Evolutionary conservation across 2,797 vertebrate species (phyloP).

Genomic region (Epinephelus malabaricus): DNA sequence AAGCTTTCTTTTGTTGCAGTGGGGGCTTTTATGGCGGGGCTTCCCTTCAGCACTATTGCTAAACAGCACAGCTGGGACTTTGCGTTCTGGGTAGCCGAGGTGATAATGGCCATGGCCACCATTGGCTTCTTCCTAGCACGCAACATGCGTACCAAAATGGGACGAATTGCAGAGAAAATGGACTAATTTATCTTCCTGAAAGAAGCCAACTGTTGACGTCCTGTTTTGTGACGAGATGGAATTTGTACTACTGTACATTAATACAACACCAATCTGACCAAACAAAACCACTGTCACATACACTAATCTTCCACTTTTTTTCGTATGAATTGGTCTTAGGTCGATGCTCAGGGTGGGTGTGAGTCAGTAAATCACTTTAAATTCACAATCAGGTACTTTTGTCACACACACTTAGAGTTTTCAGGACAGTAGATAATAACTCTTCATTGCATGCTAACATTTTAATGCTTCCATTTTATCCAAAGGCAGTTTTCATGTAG

Average conservation of each 20-base stretch:
- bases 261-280: slow-evolving; percentile 27
- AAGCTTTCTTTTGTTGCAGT: slow-evolving; percentile 83
- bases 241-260: slow-evolving; percentile 39
- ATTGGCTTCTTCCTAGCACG: slow-evolving; percentile 91
- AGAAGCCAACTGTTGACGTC: slow-evolving; percentile 1
- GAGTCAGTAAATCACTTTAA: slow-evolving; percentile 9
- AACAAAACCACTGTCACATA: slow-evolving; percentile 17
- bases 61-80: slow-evolving; percentile 95
- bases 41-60: slow-evolving; percentile 97
- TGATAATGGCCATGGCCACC: slow-evolving; percentile 86
- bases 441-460: slow-evolving; percentile 1
- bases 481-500: not conserved
- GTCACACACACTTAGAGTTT: not conserved
- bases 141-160: slow-evolving; percentile 99
- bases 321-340: not conserved
- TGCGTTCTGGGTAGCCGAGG: slow-evolving; percentile 96
- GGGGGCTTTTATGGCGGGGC: slow-evolving; percentile 95
- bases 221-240: not conserved
- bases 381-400: slow-evolving; percentile 13
- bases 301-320: not conserved
- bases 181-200: slow-evolving; percentile 82
- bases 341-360: slow-evolving; percentile 26
- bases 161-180: slow-evolving; percentile 87
- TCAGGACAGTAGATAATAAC: not conserved
- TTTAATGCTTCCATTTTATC: slow-evolving; percentile 27